These are phyloP conservation scores for Archilochus colubris DNA, from an alignment of 2,113 vertebrate species.

Conservation along the genomic window DNA sequence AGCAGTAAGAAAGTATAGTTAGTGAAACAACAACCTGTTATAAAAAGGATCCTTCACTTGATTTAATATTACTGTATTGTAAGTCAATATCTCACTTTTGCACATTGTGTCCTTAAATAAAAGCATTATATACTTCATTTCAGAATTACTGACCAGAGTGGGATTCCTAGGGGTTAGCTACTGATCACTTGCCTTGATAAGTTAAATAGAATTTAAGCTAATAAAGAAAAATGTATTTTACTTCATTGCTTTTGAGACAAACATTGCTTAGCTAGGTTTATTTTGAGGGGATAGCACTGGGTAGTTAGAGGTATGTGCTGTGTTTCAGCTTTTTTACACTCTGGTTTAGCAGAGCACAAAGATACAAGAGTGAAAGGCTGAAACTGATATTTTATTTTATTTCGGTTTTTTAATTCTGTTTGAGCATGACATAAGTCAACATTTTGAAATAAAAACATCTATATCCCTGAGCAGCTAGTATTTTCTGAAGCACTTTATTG, in stretches of 20 bases:
- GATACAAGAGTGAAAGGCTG: neutral
- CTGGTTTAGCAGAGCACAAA: neutral
- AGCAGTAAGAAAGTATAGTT: neutral
- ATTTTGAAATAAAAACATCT: neutral
- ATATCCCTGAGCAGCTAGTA: neutral
- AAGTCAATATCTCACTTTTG: neutral
- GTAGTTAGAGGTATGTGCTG: neutral
- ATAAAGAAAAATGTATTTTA: neutral
- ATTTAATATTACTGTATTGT: neutral
- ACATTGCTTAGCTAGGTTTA: neutral
- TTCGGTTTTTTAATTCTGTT: neutral
- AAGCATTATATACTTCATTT: neutral
- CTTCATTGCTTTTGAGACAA: neutral
- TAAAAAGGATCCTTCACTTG: neutral
- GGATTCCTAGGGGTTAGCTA: neutral
- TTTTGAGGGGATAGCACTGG: neutral
- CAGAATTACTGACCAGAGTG: neutral
- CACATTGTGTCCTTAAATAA: neutral
- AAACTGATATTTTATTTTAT: neutral
- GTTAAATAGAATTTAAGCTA: neutral
- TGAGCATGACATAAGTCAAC: neutral
- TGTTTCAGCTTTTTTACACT: neutral
- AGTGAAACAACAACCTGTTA: neutral
- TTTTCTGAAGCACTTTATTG: neutral
- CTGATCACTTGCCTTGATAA: neutral